Evolutionary conservation across 2,888 invertebrate species (phyloP).

Genomic region (Hylaea fasciaria): DNA sequence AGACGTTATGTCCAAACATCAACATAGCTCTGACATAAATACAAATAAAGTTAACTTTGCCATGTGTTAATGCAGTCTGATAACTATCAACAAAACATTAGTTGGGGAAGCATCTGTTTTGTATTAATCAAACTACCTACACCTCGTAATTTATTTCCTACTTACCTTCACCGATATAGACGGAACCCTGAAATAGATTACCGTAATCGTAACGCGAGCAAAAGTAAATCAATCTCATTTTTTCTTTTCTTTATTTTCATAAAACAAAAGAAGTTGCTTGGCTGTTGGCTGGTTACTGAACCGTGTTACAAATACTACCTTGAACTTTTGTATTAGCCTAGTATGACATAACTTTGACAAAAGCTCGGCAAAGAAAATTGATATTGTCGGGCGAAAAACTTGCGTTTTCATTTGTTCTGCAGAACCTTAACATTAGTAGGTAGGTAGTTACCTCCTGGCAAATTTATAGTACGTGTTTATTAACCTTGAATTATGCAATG

Average conservation of each 20-base stretch:
- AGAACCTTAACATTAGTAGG: constrained; percentile 1
- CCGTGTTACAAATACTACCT: constrained; percentile 25
- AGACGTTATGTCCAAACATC: constrained; percentile 13
- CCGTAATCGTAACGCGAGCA: constrained; percentile 14
- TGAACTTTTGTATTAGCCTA: constrained; percentile 31
- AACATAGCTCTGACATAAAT: constrained; percentile 21
- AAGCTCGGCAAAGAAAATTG: constrained; percentile 21
- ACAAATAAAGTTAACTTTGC: constrained; percentile 22
- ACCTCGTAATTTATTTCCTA: constrained; percentile 31
- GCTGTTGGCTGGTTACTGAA: constrained; percentile 11
- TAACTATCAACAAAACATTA: constrained; percentile 39
- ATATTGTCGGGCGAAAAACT: constrained; percentile 16
- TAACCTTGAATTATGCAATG: constrained; percentile 1
- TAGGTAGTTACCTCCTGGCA: too few species aligned
- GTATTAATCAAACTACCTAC: constrained; percentile 33
- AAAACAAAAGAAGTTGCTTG: constrained; percentile 14
- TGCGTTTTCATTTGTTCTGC: constrained; percentile 13
- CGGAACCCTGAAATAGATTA: constrained; percentile 20
- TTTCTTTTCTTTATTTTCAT: constrained; percentile 17
- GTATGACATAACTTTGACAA: constrained; percentile 27
- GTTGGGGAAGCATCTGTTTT: constrained; percentile 40
- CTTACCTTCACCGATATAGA: constrained; percentile 24
- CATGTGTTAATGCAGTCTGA: constrained; percentile 28
- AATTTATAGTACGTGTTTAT: not conserved
- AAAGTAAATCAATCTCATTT: constrained; percentile 4